Evolutionary conservation across 2,113 vertebrate genomes (phyloP).

Genomic region (Nothobranchius kuhntae): DNA sequence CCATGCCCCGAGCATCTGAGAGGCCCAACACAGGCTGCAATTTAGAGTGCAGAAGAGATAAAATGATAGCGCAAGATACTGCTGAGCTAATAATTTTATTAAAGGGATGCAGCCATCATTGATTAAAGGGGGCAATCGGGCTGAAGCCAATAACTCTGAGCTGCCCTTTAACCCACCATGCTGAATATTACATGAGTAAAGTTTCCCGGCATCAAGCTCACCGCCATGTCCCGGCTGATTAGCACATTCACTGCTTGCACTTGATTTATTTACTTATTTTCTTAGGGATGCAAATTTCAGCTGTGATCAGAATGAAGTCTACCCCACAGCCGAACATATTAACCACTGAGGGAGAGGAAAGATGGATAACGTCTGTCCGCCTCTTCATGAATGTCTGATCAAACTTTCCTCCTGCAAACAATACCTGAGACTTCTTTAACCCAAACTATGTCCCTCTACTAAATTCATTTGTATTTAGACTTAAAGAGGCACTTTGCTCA

Average conservation of each 20-base stretch:
- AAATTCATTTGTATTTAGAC: conserved; percentile 17
- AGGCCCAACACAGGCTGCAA: conserved; percentile 74
- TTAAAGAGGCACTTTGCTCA: too few relatives aligned
- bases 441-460: conserved; percentile 15
- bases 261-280: conserved; percentile 87
- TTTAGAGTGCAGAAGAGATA: conserved; percentile 76
- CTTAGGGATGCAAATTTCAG: conserved; percentile 83
- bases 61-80: conserved; percentile 81
- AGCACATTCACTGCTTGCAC: conserved; percentile 78
- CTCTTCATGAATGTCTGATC: conserved; percentile 81
- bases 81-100: conserved; percentile 87
- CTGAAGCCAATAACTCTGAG: conserved; percentile 84
- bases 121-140: conserved; percentile 84
- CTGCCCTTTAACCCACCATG: conserved; percentile 81
- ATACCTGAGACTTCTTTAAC: conserved; percentile 44
- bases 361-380: conserved; percentile 80
- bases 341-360: conserved; percentile 70
- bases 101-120: conserved; percentile 85
- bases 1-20: conserved; percentile 75
- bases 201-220: conserved; percentile 80
- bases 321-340: conserved; percentile 67
- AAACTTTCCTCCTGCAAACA: conserved; percentile 48
- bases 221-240: conserved; percentile 77
- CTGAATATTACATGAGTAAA: conserved; percentile 87
- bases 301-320: conserved; percentile 77